Evolutionary conservation across 2,888 invertebrate species (phyloP), one percentile per base, ranked within the genome.

Genomic region (Lepidochrysops patricia): DNA sequence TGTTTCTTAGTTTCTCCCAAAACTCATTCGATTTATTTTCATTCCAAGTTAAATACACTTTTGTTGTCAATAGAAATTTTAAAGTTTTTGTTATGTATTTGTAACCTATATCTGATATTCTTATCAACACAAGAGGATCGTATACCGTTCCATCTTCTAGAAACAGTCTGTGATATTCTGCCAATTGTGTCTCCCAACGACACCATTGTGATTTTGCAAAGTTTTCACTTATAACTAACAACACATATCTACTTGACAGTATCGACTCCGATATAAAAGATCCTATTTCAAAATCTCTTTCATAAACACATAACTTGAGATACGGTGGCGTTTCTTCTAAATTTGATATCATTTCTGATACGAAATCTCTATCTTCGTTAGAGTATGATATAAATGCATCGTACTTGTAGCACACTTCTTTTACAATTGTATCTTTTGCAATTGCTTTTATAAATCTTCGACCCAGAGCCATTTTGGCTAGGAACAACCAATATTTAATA

Each of bases 201-300:
- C 93, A 93, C 94, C 94, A 95, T 62, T 94, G 93, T 29, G 93
- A 93, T 68, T 91, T 91, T 0, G 93, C 91, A 74, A 94, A 94
- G 67, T 90, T 87, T 68, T 92, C 91, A 60, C 94, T 94, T 57
- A 95, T 87, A 12, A 94, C 80, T 60, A 94, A 77, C 60, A 95
- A 82, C 12, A 93, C 91, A 70, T 91, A 92, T 62, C 91, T 90
- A 71, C 92, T 91, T 35, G 87, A 90, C 63, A 92, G 80, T 35
- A 95, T 91, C 56, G 92, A 91, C 70, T 94, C 94, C 0, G 92
- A 90, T 69, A 93, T 91, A 63, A 92, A 86, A 0, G 91, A 84
- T 3, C 93, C 93, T 61, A 92, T 90, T 70, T 92, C 90, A 66
- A 93, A 92, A 74, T 94, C 94, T 63, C 93, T 81, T 71, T 94